Evolutionary conservation across 2,888 invertebrate genomes (phyloP).

Genomic region (Himalopsyche anomala): DNA sequence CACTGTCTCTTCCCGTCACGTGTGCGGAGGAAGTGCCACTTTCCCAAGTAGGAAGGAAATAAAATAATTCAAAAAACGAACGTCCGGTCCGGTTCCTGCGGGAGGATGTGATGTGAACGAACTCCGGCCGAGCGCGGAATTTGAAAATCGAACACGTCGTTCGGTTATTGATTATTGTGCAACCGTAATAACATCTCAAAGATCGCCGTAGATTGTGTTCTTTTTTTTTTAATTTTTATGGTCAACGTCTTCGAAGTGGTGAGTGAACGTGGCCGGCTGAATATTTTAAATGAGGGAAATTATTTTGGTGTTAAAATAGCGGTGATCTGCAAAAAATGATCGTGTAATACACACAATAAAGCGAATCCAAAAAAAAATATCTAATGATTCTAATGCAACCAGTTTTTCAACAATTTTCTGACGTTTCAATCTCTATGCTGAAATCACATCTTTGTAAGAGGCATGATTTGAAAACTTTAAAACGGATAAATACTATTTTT

Average conservation of each 20-base stretch:
- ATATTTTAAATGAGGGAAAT: conserved; percentile 14
- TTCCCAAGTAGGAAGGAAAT: conserved; percentile 34
- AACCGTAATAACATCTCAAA: conserved; percentile 22
- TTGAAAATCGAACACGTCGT: conserved; percentile 41
- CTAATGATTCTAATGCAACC: neutral
- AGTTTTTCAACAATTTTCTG: neutral
- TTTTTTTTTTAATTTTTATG: conserved; percentile 23
- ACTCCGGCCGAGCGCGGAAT: conserved; percentile 8
- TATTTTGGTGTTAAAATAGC: conserved; percentile 35
- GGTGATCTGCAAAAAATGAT: conserved; percentile 18
- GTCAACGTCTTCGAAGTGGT: conserved; percentile 9
- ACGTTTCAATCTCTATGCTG: neutral
- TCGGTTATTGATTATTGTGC: conserved; percentile 23
- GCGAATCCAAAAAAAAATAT: neutral
- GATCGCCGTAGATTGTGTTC: conserved; percentile 23
- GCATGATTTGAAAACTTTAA: neutral
- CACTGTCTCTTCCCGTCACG: neutral
- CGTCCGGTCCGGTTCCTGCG: conserved; percentile 41
- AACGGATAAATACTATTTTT: no score
- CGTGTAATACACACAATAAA: neutral
- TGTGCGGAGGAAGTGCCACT: conserved; percentile 35
- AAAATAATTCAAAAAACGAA: conserved; percentile 42
- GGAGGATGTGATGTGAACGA: conserved; percentile 41
- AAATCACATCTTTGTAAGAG: neutral
- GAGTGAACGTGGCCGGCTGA: conserved; percentile 2